Evolutionary conservation across 2,888 invertebrate species (phyloP).

Genomic region (Silvanus unidentatus): DNA sequence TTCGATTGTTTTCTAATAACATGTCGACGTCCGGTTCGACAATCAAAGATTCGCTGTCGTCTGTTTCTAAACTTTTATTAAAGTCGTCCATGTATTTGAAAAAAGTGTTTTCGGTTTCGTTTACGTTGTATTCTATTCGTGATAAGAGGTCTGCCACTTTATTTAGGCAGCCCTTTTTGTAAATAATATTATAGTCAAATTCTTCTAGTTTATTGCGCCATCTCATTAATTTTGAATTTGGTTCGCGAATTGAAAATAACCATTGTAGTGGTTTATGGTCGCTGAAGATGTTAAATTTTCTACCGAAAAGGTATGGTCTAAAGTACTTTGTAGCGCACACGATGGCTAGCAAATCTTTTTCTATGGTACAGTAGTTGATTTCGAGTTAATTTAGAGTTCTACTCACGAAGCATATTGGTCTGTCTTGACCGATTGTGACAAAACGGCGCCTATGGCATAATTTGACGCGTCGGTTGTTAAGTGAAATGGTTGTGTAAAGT

Average conservation of each 20-base stretch:
- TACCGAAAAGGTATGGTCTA: constrained; percentile 10
- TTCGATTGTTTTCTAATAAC: not conserved
- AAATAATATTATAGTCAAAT: constrained; percentile 2
- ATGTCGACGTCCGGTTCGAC: constrained; percentile 1
- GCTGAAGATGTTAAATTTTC: constrained; percentile 16
- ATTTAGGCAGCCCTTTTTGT: constrained; percentile 1
- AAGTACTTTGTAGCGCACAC: constrained; percentile 6
- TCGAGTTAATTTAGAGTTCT: constrained; percentile 28
- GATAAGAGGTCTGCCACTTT: not conserved
- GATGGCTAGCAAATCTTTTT: constrained; percentile 7
- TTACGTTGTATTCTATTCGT: not conserved
- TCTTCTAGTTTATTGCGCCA: constrained; percentile 2
- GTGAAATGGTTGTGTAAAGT: constrained; percentile 27
- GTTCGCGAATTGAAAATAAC: constrained; percentile 8
- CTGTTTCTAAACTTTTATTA: not conserved
- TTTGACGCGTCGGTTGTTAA: constrained; percentile 31
- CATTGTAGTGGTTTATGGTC: constrained; percentile 5
- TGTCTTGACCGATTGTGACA: constrained; percentile 33
- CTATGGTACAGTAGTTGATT: constrained; percentile 25
- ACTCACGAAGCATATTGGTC: constrained; percentile 31
- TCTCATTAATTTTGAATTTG: constrained; percentile 11
- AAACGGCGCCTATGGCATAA: constrained; percentile 27
- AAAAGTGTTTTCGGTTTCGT: not conserved
- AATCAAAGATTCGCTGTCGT: not conserved
- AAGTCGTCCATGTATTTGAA: constrained; percentile 1